A percentile compares a stretch with the other conserved stretches of the same genome.
Evolutionary conservation across 64 coral and sea anemone species (phyloP).

Genomic region (Acropora yongei): DNA sequence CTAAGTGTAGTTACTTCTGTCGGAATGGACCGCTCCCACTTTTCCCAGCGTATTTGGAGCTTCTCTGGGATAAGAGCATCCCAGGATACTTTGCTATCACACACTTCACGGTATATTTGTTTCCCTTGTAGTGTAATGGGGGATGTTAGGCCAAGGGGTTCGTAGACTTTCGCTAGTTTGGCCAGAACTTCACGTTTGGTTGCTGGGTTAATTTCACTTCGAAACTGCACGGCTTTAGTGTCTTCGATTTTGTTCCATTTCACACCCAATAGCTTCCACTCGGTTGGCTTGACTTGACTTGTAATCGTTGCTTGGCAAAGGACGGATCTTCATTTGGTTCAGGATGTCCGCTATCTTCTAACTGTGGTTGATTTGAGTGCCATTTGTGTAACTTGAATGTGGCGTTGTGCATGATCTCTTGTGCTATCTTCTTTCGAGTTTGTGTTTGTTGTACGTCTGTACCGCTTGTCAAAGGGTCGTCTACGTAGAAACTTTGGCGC

Average conservation of each 20-base stretch:
- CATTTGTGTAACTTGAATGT: constrained; percentile 44
- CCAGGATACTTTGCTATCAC: too few species aligned
- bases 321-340: constrained; percentile 10
- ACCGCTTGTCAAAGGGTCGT: constrained; percentile 44
- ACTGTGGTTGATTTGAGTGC: neutral
- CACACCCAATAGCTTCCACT: constrained; percentile 56
- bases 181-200: constrained; percentile 12
- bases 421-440: constrained; percentile 22
- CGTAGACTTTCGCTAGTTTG: constrained; percentile 15
- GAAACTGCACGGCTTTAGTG: constrained; percentile 37
- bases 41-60: too few species aligned
- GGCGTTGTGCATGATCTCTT: constrained; percentile 48
- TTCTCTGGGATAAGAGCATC: too few species aligned
- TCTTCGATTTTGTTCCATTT: constrained; percentile 44
- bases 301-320: constrained; percentile 51
- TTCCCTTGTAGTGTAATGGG: too few species aligned
- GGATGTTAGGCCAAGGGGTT: too few species aligned
- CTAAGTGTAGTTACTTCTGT: too few species aligned
- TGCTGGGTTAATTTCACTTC: neutral
- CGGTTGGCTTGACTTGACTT: neutral
- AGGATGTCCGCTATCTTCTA: neutral
- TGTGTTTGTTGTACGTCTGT: constrained; percentile 24
- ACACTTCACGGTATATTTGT: too few species aligned
- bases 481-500: constrained; percentile 47
- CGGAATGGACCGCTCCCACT: too few species aligned